Conservation (phyloP, 2,797 vertebrate genomes). For the Melopsittacus undulatus region DNA sequence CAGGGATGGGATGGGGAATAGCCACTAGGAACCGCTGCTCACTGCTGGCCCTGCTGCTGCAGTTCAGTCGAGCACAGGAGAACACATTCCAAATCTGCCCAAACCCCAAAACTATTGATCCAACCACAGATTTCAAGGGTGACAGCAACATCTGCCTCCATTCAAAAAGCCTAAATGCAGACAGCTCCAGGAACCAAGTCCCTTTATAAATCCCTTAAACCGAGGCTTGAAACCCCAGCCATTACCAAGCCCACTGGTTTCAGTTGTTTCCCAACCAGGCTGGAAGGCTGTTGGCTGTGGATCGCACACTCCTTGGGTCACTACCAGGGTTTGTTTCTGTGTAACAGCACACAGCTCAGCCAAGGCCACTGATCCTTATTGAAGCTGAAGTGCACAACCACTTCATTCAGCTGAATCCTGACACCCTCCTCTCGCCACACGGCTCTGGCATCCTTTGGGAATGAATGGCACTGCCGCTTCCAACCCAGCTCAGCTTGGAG, state of each 20-base stretch:
- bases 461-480: background rate
- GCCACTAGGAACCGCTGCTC: background rate
- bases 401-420: background rate
- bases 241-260: background rate
- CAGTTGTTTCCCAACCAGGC: background rate
- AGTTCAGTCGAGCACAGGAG: fast-evolving
- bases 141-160: background rate
- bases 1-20: background rate
- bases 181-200: background rate
- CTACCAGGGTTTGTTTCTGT: background rate
- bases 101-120: background rate
- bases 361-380: fast-evolving
- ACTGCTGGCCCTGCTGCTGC: fast-evolving
- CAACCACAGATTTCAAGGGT: background rate
- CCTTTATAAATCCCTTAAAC: background rate
- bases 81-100: background rate
- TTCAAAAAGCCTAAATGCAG: background rate
- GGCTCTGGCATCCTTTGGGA: background rate
- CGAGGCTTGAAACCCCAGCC: background rate
- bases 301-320: background rate
- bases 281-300: background rate
- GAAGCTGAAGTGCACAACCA: background rate
- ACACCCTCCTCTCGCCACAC: background rate
- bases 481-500: background rate
- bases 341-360: fast-evolving